Percentiles rank a stretch among this genome's conserved stretches.
Evolutionary conservation across 2,888 invertebrate genomes (phyloP).

Genomic region (Cantharis lateralis): DNA sequence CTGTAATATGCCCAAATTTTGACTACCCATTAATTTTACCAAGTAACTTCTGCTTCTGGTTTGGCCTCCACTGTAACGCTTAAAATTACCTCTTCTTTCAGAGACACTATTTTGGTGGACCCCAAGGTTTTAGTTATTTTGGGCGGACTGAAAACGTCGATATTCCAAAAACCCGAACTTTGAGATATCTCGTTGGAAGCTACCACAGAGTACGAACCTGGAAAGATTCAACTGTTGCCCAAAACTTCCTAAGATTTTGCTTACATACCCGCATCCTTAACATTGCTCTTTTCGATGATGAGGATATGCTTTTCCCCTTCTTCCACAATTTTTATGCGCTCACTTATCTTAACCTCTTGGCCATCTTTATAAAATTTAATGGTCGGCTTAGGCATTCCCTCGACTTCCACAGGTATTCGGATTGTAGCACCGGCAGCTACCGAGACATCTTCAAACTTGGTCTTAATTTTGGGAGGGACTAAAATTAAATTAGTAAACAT

Average conservation of each 20-base stretch:
- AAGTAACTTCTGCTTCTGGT: slow-evolving; percentile 81
- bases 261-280: slow-evolving; percentile 72
- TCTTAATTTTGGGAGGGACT: slow-evolving; percentile 84
- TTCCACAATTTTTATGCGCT: slow-evolving; percentile 73
- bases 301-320: slow-evolving; percentile 73
- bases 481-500: slow-evolving; percentile 26
- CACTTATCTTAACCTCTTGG: slow-evolving; percentile 72
- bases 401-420: slow-evolving; percentile 80
- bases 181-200: slow-evolving; percentile 88
- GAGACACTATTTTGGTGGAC: slow-evolving; percentile 68
- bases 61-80: slow-evolving; percentile 79
- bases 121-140: slow-evolving; percentile 73
- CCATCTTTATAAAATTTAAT: slow-evolving; percentile 90
- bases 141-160: slow-evolving; percentile 82
- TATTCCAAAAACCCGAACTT: slow-evolving; percentile 88
- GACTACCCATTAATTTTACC: slow-evolving; percentile 59
- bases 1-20: not conserved
- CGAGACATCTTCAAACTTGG: slow-evolving; percentile 76
- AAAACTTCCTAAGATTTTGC: not conserved
- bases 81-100: slow-evolving; percentile 77
- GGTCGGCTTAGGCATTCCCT: slow-evolving; percentile 81
- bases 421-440: slow-evolving; percentile 74
- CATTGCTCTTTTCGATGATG: slow-evolving; percentile 70
- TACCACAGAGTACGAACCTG: slow-evolving; percentile 80
- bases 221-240: not conserved